phyloP scores from a whole-genome alignment of 2,113 vertebrate species.

The Toxostoma redivivum region DNA sequence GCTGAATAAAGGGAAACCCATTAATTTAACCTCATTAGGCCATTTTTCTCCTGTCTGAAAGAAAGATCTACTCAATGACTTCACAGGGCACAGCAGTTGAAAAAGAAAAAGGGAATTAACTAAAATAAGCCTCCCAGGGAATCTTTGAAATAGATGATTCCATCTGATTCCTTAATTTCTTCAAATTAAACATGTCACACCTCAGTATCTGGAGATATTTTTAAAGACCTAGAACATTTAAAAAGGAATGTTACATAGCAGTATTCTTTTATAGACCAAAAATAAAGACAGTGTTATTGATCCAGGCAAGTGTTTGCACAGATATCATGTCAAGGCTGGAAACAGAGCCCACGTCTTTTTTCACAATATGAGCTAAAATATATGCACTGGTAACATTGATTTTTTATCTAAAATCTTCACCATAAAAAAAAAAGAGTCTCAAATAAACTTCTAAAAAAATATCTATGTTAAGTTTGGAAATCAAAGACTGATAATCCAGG shows the following conservation, averaged over 20 bases:
- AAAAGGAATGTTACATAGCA: neutral
- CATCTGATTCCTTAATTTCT: neutral
- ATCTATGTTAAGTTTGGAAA: neutral
- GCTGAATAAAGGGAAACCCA: neutral
- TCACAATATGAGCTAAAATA: neutral
- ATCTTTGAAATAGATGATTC: neutral
- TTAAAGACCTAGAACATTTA: neutral
- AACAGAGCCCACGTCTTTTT: neutral
- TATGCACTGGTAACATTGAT: neutral
- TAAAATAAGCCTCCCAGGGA: neutral
- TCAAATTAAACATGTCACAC: neutral
- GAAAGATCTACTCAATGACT: neutral
- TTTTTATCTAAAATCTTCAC: neutral
- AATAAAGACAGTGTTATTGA: neutral
- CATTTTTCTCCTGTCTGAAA: constrained; percentile 7
- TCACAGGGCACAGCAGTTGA: neutral
- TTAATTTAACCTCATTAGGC: neutral
- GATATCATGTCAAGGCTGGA: neutral
- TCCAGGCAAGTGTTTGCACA: neutral
- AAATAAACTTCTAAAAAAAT: neutral
- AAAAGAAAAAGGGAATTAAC: neutral
- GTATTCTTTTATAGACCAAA: neutral
- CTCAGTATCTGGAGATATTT: neutral
- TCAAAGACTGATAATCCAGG: neutral
- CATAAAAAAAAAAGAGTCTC: neutral